Evolutionary conservation across 2,113 vertebrate species (phyloP), one percentile per base, ranked within the genome.

Genomic region (Amia ocellicauda): DNA sequence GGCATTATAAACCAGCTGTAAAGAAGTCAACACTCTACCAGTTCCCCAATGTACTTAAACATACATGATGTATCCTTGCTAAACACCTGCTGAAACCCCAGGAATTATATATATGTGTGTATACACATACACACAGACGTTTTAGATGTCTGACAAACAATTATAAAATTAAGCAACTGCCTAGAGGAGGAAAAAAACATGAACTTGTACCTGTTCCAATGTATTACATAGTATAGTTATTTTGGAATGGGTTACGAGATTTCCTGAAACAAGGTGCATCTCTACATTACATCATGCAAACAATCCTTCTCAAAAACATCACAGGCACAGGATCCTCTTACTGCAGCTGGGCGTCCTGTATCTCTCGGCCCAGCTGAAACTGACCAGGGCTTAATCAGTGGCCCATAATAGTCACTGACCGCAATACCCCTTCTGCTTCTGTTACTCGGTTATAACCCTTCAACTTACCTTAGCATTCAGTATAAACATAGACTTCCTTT

Each of bases 201-300:
- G 3, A 26, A n/a, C 49, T 68, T 62, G 58, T 45, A 49, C 50
- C 51, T 31, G 40, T 23, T 55, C 66, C 66, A 68, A 29, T 40
- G 26, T 24, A 68, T 68, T 68, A 62, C 59, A 22, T 45, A 68
- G 28, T 56, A 10, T 29, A 47, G 50, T 43, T 62, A 29, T 50
- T 61, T 62, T 68, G 66, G 66, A 26, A 55, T 10, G 10, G 49
- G 26, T 23, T 13, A 28, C 14, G 36, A 19, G 22, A 31, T 53
- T 68, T 57, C 58, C 26, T 36, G 9, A 56, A 68, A 62, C 52
- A 56, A 56, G 36, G 66, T 56, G 52, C 13, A 61, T 56, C 59
- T 61, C 19, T 8, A 24, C 40, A 43, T 57, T 68, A 47, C 49
- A 31, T 68, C 52, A 68, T 56, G 19, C 27, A 7, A 28, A 14